Base-by-base conservation (phyloP, 2,113 vertebrate species). In the Cricetomys ansorgei region DNA sequence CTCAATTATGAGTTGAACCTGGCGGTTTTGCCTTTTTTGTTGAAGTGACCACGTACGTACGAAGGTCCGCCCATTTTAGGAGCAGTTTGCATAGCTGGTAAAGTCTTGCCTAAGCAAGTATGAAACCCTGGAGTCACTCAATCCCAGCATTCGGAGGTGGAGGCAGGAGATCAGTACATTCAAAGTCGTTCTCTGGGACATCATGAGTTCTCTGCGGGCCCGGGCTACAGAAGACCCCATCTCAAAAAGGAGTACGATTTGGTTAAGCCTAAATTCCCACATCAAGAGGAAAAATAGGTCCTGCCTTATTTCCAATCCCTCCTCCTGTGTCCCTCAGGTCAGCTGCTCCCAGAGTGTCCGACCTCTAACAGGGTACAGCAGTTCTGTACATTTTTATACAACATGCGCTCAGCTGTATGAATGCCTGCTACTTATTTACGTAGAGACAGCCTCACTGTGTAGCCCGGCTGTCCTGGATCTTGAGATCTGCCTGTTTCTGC, bases 1-100 rank as follows among this genome's bases (percentile, higher is more conserved):
- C 77, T 80, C 34, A 59, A 1, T 34, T 34, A 25, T 43, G 45
- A 37, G 64, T n/a, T 0, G 0, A 59, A 62, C 16, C 53, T 3
- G 17, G 31, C 64, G 70, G 8, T 50, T 19, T 6, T 11, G 13
- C 13, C 1, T 3, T 64, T 94, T 13, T n/a, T 16, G 12, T 43
- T 19, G 27, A 40, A 67, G 19, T 25, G 45, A 83, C 7, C 16
- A 7, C 5, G 4, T 4, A 29, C 1, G 3, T 0, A 15, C 34
- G 5, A 77, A 27, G 37, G 48, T 27, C 40, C 11, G 37, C 3
- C 31, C 3, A 29, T 5, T 27, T 34, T 50, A 17, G 23, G 45
- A 25, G 19, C 84, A 69, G 31, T 53, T 72, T n/a, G 19, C 21
- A 50, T 45, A 37, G 45, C 12, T 53, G 21, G 19, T 40, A 43